Base-by-base conservation (phyloP, 2,797 vertebrate species). In the Percopsis omiscomaycus region DNA sequence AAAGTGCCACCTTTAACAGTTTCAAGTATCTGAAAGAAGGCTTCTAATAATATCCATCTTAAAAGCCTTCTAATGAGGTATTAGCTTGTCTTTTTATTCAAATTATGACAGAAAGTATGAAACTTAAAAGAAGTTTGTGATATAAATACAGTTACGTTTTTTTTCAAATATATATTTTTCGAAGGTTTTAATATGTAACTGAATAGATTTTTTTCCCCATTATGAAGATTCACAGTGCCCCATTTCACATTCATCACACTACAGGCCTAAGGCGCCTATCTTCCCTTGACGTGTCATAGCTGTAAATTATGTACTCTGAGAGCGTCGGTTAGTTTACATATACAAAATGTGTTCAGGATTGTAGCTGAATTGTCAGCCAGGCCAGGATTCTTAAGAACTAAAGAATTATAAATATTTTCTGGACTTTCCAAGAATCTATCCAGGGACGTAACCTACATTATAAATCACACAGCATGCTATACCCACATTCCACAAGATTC, bases 401-500 rank as follows among this genome's bases (percentile, higher is more conserved):
- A 44, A 1, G 0, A 55, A 71, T 73, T 2, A 58, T 62, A 72
- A 50, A 73, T 12, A 28, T 12, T 74, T 77, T 69, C 15, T 67
- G 3, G 29, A 28, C 60, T 62, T 72, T 78, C 30, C 64, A 64
- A 5, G 71, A 37, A 69, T 67, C 30, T 48, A 30, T 67, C 37
- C 48, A 45, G 59, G 59, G 71, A 57, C 63, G 13, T 12, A 55
- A 65, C 30, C 3, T 37, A 11, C 42, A 53, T 77, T 69, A 80
- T 55, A 59, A 74, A 81, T 80, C 66, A 59, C 55, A 60, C 55
- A 28, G 60, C 69, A 68, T 83, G 82, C 81, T 80, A 68, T 71
- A 47, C 59, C 55, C 69, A 69, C 88, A 88, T 89, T 89, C 83
- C 84, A 78, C 59, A 70, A 66, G 69, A 71, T 82, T 71, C 68